Percentiles rank a stretch among this genome's conserved stretches.
These are phyloP conservation scores for Campylomormyrus tamandua DNA, from an alignment of 2,113 vertebrate species.

Conservation along the genomic window DNA sequence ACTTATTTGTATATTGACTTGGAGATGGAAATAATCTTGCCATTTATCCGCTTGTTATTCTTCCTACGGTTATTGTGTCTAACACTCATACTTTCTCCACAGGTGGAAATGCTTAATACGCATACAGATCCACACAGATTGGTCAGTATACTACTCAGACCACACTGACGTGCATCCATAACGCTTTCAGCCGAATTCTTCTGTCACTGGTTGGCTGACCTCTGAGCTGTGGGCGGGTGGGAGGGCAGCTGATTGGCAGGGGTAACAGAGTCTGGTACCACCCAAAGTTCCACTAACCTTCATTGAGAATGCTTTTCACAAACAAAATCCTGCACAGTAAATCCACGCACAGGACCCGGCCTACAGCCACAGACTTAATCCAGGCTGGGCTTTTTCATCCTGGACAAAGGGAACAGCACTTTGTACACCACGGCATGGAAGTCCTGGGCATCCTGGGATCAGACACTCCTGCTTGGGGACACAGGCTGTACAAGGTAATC, in stretches of 20 bases:
- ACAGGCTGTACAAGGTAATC: neutral
- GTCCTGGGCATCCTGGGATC: neutral
- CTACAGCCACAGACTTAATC: neutral
- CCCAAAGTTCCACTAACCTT: neutral
- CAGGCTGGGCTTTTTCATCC: neutral
- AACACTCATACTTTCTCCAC: conserved; percentile 25
- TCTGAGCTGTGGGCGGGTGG: neutral
- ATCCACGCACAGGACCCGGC: neutral
- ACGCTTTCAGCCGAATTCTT: neutral
- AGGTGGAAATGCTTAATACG: conserved; percentile 46
- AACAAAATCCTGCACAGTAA: neutral
- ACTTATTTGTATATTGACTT: neutral
- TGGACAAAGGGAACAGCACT: neutral
- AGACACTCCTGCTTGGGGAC: neutral
- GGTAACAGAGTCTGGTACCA: neutral
- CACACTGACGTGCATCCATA: neutral
- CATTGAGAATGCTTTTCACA: neutral
- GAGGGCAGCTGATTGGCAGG: neutral
- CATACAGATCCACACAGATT: conserved; percentile 7
- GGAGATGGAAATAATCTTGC: too few relatives aligned
- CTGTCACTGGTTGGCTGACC: neutral
- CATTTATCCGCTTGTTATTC: conserved; percentile 20
- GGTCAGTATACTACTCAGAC: neutral
- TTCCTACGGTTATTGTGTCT: neutral
- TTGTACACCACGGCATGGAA: neutral